Percentiles rank a stretch among this genome's conserved stretches.
phyloP scores from a whole-genome alignment of 2,113 vertebrate genomes.

The Brachyhypopomus occidentalis region DNA sequence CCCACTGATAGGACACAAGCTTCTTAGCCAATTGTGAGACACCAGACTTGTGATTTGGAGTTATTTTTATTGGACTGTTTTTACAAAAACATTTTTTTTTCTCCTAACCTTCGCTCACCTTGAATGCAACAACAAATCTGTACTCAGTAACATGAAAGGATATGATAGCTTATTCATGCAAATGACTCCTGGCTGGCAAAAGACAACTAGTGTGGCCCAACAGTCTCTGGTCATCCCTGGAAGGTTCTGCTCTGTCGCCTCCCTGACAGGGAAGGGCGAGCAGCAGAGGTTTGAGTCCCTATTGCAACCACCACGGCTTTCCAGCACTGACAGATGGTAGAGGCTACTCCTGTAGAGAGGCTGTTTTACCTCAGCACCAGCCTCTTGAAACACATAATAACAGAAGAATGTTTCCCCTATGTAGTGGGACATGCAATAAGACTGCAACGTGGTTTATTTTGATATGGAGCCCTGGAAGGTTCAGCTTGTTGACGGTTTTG shows the following conservation, averaged over 20 bases:
- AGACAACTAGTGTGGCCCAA: slow-evolving; percentile 52
- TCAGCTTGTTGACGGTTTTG: slow-evolving; percentile 13
- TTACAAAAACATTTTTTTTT: neutral
- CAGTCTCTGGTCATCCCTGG: slow-evolving; percentile 58
- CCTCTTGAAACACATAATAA: slow-evolving; percentile 56
- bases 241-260: slow-evolving; percentile 65
- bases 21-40: neutral
- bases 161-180: slow-evolving; percentile 66
- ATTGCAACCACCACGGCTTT: slow-evolving; percentile 66
- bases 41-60: slow-evolving; percentile 5
- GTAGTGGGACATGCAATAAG: slow-evolving; percentile 27
- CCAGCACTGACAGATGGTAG: slow-evolving; percentile 72
- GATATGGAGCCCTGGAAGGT: slow-evolving; percentile 17
- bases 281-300: slow-evolving; percentile 61
- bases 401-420: slow-evolving; percentile 18
- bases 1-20: neutral
- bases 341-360: slow-evolving; percentile 60
- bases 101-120: slow-evolving; percentile 33
- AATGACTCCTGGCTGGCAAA: slow-evolving; percentile 57
- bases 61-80: slow-evolving; percentile 10
- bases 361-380: slow-evolving; percentile 17
- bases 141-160: slow-evolving; percentile 59
- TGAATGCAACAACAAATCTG: slow-evolving; percentile 56
- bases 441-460: slow-evolving; percentile 47
- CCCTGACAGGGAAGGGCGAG: slow-evolving; percentile 66